Conservation (phyloP, 2,797 vertebrate genomes). For the Cuculus canorus region DNA sequence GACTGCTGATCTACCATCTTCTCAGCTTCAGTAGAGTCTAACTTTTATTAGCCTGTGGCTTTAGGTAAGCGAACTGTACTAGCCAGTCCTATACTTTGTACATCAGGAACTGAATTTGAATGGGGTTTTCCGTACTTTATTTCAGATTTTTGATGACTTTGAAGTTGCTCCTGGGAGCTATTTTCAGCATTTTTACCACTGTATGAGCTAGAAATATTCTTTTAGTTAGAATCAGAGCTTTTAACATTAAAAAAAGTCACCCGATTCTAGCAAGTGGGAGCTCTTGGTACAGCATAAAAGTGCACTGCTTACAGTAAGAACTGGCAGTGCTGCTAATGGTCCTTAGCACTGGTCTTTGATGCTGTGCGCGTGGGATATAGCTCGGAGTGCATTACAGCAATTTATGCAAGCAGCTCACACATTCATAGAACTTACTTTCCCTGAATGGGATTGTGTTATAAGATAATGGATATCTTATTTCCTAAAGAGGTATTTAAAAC, state of each 20-base stretch:
- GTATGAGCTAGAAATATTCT: background rate
- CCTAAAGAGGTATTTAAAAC: slow-evolving; percentile 32
- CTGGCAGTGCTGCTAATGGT: background rate
- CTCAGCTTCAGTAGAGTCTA: background rate
- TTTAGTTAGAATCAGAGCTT: slow-evolving; percentile 29
- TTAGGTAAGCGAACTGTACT: background rate
- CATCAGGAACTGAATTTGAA: slow-evolving; percentile 4
- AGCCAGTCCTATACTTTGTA: background rate
- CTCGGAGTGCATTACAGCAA: background rate
- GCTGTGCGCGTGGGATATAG: background rate
- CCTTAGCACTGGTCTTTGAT: slow-evolving; percentile 13
- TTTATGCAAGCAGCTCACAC: background rate
- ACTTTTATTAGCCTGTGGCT: background rate
- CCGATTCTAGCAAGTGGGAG: slow-evolving; percentile 17
- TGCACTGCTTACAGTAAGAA: background rate
- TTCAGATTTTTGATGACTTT: slow-evolving; percentile 25
- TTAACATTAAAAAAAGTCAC: slow-evolving; percentile 3
- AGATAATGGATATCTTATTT: slow-evolving; percentile 32
- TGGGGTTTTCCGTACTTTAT: background rate
- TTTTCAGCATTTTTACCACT: background rate
- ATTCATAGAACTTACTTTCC: background rate
- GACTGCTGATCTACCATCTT: background rate
- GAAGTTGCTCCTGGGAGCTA: background rate
- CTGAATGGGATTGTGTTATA: slow-evolving; percentile 12
- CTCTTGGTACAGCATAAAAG: background rate